phyloP scores from a whole-genome alignment of 2,113 vertebrate genomes.

The Percina caprodes region DNA sequence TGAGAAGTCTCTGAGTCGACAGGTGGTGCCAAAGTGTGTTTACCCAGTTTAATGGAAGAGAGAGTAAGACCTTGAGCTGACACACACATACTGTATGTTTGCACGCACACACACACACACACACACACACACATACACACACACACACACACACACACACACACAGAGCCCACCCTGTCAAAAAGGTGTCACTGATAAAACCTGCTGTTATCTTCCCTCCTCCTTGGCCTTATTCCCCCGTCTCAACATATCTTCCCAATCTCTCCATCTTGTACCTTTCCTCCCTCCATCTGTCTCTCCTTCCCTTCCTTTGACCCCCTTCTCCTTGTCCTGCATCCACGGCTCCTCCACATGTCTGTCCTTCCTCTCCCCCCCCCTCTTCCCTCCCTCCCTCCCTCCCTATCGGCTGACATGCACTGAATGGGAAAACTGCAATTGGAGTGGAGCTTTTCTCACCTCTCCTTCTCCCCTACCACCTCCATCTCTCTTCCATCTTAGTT shows the following conservation, averaged over 20 bases:
- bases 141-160: slow-evolving; percentile 32
- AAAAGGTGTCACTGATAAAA: slow-evolving; percentile 19
- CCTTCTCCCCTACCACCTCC: too few relatives aligned
- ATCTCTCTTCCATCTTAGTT: background rate
- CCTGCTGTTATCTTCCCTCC: slow-evolving; percentile 3
- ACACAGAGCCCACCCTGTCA: background rate
- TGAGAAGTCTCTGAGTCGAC: slow-evolving; percentile 18
- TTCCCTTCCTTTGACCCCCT: background rate
- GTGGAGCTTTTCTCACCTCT: background rate
- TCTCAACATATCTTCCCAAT: background rate
- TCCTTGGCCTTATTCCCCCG: background rate
- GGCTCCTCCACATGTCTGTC: background rate
- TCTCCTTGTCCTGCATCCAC: background rate
- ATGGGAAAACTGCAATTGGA: slow-evolving; percentile 23
- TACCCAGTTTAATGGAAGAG: slow-evolving; percentile 25
- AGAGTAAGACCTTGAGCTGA: slow-evolving; percentile 25
- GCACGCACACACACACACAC: slow-evolving; percentile 18
- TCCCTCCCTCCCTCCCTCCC: background rate
- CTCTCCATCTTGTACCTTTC: background rate
- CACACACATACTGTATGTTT: background rate
- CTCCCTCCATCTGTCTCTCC: too few relatives aligned
- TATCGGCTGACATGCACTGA: background rate
- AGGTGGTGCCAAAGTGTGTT: slow-evolving; percentile 41
- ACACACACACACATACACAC: slow-evolving; percentile 34
- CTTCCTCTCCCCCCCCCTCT: background rate